phyloP scores from a whole-genome alignment of 2,888 invertebrate genomes.

The Pollenia griseotomentosa region DNA sequence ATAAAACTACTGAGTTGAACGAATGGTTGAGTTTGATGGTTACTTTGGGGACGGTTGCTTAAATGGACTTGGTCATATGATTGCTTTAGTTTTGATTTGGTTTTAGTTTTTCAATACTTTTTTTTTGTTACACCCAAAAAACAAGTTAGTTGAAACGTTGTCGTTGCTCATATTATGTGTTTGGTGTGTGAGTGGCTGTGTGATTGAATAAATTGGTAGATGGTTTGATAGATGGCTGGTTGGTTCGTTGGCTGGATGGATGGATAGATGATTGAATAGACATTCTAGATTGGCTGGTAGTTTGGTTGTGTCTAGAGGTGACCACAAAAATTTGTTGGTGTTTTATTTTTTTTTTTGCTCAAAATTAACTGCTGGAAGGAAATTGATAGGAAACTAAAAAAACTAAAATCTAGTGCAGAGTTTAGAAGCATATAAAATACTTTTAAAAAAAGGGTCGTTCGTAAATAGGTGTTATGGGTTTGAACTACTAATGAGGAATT shows the following conservation, averaged over 20 bases:
- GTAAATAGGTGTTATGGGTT: slow-evolving; percentile 10
- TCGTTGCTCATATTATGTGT: slow-evolving; percentile 27
- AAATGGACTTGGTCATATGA: slow-evolving; percentile 22
- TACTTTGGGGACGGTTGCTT: slow-evolving; percentile 1
- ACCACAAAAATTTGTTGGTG: slow-evolving; percentile 69
- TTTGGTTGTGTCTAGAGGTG: slow-evolving; percentile 31
- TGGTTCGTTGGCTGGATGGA: slow-evolving; percentile 25
- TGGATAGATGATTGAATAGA: slow-evolving; percentile 56
- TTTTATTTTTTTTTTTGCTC: slow-evolving; percentile 53
- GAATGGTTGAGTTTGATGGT: slow-evolving; percentile 38
- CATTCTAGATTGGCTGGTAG: slow-evolving; percentile 16
- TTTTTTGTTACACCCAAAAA: slow-evolving; percentile 71
- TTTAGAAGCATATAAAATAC: slow-evolving; percentile 4
- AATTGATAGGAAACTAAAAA: slow-evolving; percentile 72
- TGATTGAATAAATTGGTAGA: slow-evolving; percentile 72
- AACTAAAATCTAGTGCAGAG: slow-evolving; percentile 67
- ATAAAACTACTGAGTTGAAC: slow-evolving; percentile 68
- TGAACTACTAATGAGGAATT: too few species aligned
- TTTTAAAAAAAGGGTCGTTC: background rate
- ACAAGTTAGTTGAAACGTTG: slow-evolving; percentile 66
- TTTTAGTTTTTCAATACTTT: slow-evolving; percentile 22
- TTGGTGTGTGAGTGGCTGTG: slow-evolving; percentile 24
- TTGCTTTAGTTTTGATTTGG: slow-evolving; percentile 63
- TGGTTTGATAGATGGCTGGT: slow-evolving; percentile 51
- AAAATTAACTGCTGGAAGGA: slow-evolving; percentile 72